Evolutionary conservation across 2,113 vertebrate genomes (phyloP), one percentile per base, ranked within the genome.

Genomic region (Archocentrus centrarchus): DNA sequence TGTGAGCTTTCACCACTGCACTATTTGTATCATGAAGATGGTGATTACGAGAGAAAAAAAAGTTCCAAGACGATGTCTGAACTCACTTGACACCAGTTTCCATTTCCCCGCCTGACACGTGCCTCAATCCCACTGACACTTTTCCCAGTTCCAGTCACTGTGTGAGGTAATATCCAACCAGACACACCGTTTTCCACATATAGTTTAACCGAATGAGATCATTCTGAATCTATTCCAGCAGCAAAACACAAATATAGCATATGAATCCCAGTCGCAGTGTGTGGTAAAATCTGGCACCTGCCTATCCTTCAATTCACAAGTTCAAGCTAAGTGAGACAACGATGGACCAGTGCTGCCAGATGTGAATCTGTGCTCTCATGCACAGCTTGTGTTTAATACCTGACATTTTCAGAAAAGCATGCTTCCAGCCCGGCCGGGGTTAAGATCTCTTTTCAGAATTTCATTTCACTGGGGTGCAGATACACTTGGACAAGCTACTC

Each of bases 161-260:
- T 63, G 39, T 64, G 80, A 60, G 60, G 59, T 84, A 39, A 81
- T 47, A 63, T 78, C 76, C 68, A 39, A 60, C 30, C 2, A 3
- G 37, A 24, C 32, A 2, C 78, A 17, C 39, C 6, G 27, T 44
- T 53, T 22, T 58, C 35, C 15, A 47, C 5, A 0, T 47, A 55
- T 8, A 30, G 15, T 80, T 90, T 22, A 85, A 22, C 82, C 50
- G 66, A 88, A 92, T 87, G 60, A 90, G 57, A 76, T 83, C 27
- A 85, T 90, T 82, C 55, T 30, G 77, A 66, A 83, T 64, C 81
- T 39, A 9, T 24, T 84, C 84, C 50, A 58, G 61, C 39, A 22
- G 62, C 30, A 15, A n/a, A 55, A 35, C 81, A 75, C 59, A 82
- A 83, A 92, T 80, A 89, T 86, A 90, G 79, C 35, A 5, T 10